Evolutionary conservation across 2,797 vertebrate species (phyloP).

Genomic region (Crenichthys baileyi): DNA sequence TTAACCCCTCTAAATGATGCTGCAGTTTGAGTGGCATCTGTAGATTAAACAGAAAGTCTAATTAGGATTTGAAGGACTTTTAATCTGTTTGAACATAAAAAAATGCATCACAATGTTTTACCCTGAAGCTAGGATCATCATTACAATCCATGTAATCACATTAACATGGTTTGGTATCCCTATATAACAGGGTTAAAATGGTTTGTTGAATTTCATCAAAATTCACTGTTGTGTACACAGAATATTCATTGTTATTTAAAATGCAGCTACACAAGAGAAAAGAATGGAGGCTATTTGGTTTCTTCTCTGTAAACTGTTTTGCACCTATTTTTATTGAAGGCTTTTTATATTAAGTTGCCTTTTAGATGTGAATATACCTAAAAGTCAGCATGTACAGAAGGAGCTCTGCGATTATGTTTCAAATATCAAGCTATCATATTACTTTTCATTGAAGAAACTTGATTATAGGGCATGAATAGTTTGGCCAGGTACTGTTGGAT

Average conservation of each 20-base stretch:
- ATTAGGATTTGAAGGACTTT: not conserved
- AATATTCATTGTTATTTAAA: not conserved
- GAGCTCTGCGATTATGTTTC: not conserved
- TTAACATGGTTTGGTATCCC: not conserved
- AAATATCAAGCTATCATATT: not conserved
- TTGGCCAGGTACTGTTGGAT: not conserved
- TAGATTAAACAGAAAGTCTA: not conserved
- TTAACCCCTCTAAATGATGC: not conserved
- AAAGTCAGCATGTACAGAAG: not conserved
- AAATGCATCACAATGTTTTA: not conserved
- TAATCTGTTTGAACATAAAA: not conserved
- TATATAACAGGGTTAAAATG: not conserved
- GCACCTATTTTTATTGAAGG: not conserved
- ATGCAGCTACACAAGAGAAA: not conserved
- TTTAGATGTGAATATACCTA: not conserved
- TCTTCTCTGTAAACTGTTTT: not conserved
- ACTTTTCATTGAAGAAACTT: not conserved
- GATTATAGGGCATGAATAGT: too few relatives aligned
- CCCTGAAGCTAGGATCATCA: conserved; percentile 3
- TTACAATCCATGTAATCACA: not conserved
- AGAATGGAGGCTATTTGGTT: not conserved
- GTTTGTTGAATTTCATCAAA: not conserved
- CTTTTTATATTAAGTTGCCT: not conserved
- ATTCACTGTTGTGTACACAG: not conserved
- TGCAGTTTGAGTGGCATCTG: not conserved